Evolutionary conservation across 2,113 vertebrate species (phyloP).

Genomic region (Rafetus swinhoei): DNA sequence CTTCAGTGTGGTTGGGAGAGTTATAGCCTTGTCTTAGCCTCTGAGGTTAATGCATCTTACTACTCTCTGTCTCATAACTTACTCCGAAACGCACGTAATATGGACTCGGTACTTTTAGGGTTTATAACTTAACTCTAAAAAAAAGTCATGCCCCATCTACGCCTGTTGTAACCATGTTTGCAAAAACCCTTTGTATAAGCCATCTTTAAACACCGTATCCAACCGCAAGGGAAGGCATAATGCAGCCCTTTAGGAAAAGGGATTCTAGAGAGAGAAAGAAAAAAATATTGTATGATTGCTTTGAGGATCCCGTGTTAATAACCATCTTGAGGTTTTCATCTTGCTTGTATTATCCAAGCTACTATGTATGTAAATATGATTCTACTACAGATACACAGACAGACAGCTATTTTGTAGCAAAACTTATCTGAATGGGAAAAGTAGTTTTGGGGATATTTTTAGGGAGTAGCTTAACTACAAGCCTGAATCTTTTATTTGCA

Average conservation of each 20-base stretch:
- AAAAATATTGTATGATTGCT: neutral
- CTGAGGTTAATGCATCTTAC: neutral
- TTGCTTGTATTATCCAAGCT: neutral
- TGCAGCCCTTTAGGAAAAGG: neutral
- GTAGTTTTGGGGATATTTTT: neutral
- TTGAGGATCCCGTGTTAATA: neutral
- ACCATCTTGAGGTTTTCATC: neutral
- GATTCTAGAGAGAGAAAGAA: neutral
- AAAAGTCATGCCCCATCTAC: neutral
- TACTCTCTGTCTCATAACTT: too few relatives aligned
- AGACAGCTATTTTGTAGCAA: neutral
- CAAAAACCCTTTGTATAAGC: neutral
- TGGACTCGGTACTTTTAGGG: neutral
- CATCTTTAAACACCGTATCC: neutral
- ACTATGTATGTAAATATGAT: neutral
- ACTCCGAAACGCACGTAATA: neutral
- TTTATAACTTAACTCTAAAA: neutral
- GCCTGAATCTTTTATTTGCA: neutral
- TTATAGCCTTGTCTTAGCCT: neutral
- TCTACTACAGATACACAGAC: neutral
- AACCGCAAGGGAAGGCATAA: neutral
- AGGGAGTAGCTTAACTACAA: neutral
- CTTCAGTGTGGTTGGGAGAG: neutral
- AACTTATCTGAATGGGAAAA: neutral
- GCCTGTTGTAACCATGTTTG: neutral